Evolutionary conservation across 1,140 invertebrate genomes (phyloP).

Genomic region (Hyphantria cunea): DNA sequence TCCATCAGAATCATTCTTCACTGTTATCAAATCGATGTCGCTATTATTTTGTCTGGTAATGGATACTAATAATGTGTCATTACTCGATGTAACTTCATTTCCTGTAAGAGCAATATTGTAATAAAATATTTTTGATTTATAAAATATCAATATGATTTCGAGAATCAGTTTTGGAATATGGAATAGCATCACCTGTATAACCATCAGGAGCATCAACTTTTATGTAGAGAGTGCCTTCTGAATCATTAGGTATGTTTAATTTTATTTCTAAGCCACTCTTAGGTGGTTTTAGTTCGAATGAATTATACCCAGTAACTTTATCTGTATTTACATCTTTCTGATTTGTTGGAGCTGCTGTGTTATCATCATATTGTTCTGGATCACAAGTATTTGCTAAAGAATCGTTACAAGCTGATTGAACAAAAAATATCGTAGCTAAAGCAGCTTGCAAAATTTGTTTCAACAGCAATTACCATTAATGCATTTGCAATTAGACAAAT

Average conservation of each 20-base stretch:
- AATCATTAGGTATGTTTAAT: too few relatives aligned
- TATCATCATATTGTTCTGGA: not conserved
- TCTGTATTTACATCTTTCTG: not conserved
- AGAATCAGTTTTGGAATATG: constrained; percentile 9
- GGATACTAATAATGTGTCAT: not conserved
- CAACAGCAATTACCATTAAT: not conserved
- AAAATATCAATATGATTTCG: not conserved
- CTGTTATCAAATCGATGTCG: not conserved
- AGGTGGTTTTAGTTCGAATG: constrained; percentile 5
- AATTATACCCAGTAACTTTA: constrained; percentile 1
- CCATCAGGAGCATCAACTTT: constrained; percentile 5
- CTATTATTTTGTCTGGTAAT: not conserved
- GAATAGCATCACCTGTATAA: constrained; percentile 9
- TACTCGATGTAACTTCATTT: not conserved
- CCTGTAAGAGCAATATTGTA: not conserved
- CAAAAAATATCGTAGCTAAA: constrained; percentile 8
- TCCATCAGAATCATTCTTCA: not conserved
- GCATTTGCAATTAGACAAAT: too few relatives aligned
- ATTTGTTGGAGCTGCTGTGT: not conserved
- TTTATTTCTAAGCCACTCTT: too few relatives aligned
- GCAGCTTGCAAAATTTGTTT: constrained; percentile 7
- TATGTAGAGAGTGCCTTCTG: constrained; percentile 2
- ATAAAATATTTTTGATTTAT: not conserved
- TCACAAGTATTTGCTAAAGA: constrained; percentile 6
- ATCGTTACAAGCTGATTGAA: constrained; percentile 3